These are phyloP conservation scores for Dromas ardeola DNA, from an alignment of 2,113 vertebrate genomes.

Conservation along the genomic window DNA sequence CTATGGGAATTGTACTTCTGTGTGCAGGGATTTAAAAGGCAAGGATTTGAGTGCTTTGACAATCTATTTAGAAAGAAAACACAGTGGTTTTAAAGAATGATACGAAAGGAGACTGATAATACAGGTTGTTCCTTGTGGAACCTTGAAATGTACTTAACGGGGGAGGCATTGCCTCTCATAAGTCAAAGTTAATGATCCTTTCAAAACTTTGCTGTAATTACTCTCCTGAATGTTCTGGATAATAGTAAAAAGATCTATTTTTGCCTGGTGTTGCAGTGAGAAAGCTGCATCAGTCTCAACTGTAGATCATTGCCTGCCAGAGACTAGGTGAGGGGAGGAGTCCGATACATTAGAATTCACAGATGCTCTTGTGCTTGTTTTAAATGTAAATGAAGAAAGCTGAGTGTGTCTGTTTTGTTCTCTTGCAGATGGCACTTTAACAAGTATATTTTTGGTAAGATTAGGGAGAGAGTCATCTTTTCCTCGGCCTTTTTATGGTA, in stretches of 20 bases:
- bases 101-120: background rate
- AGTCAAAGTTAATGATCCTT: constrained; percentile 65
- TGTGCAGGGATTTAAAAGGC: constrained; percentile 3
- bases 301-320: background rate
- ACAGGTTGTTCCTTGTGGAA: constrained; percentile 47
- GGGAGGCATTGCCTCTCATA: constrained; percentile 39
- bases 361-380: constrained; percentile 14
- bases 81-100: background rate
- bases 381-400: constrained; percentile 7
- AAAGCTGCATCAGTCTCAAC: background rate
- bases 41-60: constrained; percentile 57
- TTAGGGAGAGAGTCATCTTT: constrained; percentile 41
- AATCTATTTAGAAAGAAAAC: constrained; percentile 46
- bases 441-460: constrained; percentile 52
- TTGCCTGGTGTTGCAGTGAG: constrained; percentile 22
- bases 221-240: constrained; percentile 50
- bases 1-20: background rate
- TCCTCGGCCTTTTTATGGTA: constrained; percentile 28
- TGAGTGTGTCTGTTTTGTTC: constrained; percentile 22
- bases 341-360: background rate
- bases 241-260: constrained; percentile 45
- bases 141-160: constrained; percentile 44
- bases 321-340: constrained; percentile 6
- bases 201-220: constrained; percentile 50
- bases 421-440: constrained; percentile 67